Evolutionary conservation across 23 tunicate species (phyloP), one percentile per base, ranked within the genome.

Genomic region (Phallusia fumigata): DNA sequence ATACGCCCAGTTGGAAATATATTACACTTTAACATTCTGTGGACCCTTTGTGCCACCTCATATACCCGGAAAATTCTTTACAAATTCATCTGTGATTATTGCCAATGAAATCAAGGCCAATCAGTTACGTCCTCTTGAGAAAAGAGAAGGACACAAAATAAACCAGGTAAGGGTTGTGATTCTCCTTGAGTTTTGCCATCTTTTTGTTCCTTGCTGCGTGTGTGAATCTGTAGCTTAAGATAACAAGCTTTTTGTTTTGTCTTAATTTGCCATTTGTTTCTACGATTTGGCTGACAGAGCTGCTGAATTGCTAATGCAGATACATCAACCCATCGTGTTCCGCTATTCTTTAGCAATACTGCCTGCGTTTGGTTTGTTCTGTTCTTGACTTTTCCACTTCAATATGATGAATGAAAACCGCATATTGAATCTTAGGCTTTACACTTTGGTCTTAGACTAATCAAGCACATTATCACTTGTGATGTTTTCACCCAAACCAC

Each of bases 141-240:
- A n/a, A n/a, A 40, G 69, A 58, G 69, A 16, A 13, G 2, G 3
- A 58, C 2, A 58, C 11, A 6, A 58, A 13, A 58, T 3, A 21
- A 11, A 58, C 69, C 69, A 58, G 69, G 69, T 58, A 58, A 58
- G 69, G 69, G 16, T 58, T 58, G 69, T 58, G 69, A 58, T 58
- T 24, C 69, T 58, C 69, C 58, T 58, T 58, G 69, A 22, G 26
- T 58, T 58, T 22, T 21, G 69, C 15, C 16, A 51, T 24, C 28
- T 58, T 58, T 58, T 24, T 24, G 26, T 58, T 58, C 13, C 69
- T 58, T 22, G 28, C 28, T 58, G 11, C 28, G 69, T 58, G 69
- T 21, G 69, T 6, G 28, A 21, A 21, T 58, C 28, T 58, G 16
- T 58, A 13, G 69, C 69, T 58, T 22, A 1, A 58, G 26, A 21